phyloP scores from a whole-genome alignment of 2,113 vertebrate species.

The Origma solitaria region DNA sequence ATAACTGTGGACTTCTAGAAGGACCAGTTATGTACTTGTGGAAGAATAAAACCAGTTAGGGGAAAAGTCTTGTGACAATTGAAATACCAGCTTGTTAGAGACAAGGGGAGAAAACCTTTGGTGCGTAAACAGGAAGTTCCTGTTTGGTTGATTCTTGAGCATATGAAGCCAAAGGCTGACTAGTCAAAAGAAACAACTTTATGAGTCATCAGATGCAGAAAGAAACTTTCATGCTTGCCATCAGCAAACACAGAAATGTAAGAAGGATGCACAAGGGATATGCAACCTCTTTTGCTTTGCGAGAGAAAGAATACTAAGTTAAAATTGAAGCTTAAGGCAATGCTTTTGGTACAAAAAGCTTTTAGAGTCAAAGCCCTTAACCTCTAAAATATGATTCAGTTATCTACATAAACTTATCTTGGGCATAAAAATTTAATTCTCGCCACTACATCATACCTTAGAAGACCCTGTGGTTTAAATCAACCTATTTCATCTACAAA shows the following conservation, averaged over 20 bases:
- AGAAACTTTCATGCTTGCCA: not conserved
- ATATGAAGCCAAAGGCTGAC: not conserved
- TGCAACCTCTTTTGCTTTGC: not conserved
- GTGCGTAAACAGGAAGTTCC: not conserved
- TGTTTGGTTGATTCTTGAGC: not conserved
- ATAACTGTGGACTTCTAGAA: not conserved
- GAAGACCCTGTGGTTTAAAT: not conserved
- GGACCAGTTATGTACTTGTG: not conserved
- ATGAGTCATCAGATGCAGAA: not conserved
- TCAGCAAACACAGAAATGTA: not conserved
- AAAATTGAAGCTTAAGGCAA: not conserved
- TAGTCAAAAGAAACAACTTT: not conserved
- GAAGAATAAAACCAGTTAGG: not conserved
- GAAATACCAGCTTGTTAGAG: not conserved
- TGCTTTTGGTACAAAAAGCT: not conserved
- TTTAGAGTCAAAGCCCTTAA: slow-evolving; percentile 8
- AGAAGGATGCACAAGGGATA: not conserved
- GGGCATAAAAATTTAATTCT: not conserved
- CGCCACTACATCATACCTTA: not conserved
- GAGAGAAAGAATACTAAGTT: not conserved
- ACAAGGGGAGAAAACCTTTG: not conserved
- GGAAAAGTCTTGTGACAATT: not conserved
- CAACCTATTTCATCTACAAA: not conserved
- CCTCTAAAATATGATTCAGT: not conserved
- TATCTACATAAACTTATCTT: not conserved